phyloP scores from a whole-genome alignment of 2,888 invertebrate species.

The Rosalia funebris region DNA sequence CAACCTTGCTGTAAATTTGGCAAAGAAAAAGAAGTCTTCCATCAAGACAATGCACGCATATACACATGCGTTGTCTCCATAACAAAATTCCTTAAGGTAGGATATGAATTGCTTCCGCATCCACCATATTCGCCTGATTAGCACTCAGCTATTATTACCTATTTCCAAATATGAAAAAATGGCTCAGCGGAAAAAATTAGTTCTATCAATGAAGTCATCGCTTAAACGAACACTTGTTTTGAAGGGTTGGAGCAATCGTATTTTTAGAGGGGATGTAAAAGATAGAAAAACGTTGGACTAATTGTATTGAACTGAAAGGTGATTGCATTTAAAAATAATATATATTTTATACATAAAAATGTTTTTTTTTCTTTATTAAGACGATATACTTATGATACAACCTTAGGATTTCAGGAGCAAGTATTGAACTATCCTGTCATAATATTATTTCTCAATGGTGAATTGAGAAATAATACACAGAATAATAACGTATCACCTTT shows the following conservation, averaged over 20 bases:
- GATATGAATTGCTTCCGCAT: not conserved
- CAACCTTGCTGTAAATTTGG: not conserved
- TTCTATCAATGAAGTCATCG: not conserved
- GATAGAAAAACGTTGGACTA: not conserved
- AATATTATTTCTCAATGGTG: too few species aligned
- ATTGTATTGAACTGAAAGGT: not conserved
- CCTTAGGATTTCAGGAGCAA: too few species aligned
- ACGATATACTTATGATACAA: too few species aligned
- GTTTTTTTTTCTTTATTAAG: not conserved
- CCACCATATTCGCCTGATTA: not conserved
- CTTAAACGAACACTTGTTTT: not conserved
- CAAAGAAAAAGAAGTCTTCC: not conserved
- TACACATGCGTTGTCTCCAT: not conserved
- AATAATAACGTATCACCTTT: too few species aligned
- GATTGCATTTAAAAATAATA: not conserved
- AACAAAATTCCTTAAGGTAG: not conserved
- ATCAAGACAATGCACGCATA: not conserved
- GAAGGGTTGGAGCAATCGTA: not conserved
- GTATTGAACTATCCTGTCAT: too few species aligned
- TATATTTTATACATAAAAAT: constrained; percentile 1
- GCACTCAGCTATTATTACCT: not conserved
- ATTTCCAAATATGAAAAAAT: not conserved
- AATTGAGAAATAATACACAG: too few species aligned
- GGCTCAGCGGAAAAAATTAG: not conserved
- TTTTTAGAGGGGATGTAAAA: not conserved